Conservation (phyloP, 2,797 vertebrate species). For the Danio choprae region DNA sequence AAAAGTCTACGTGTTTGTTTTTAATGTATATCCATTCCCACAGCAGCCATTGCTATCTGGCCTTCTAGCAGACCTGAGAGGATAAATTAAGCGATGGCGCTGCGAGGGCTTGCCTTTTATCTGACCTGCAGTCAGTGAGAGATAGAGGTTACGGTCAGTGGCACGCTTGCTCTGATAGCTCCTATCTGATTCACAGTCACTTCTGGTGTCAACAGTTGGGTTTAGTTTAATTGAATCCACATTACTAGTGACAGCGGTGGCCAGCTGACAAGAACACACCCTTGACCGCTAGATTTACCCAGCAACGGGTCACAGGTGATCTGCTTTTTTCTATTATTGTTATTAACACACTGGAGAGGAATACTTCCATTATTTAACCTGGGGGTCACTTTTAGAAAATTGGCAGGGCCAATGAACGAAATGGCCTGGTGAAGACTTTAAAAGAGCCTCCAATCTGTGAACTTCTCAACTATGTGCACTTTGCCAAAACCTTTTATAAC, state of each 20-base stretch:
- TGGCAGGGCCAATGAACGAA: not conserved
- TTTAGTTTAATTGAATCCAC: slow-evolving; percentile 40
- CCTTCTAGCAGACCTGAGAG: slow-evolving; percentile 39
- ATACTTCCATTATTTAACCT: not conserved
- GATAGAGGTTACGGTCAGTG: slow-evolving; percentile 32
- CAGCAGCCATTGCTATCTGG: slow-evolving; percentile 40
- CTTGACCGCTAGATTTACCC: not conserved
- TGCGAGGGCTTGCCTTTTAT: slow-evolving; percentile 61
- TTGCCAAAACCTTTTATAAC: not conserved
- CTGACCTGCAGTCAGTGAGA: slow-evolving; percentile 68
- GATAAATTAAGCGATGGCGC: slow-evolving; percentile 42
- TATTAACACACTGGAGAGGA: slow-evolving; percentile 1
- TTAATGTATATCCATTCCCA: slow-evolving; percentile 39
- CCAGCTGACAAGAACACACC: slow-evolving; percentile 14
- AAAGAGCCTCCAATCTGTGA: not conserved
- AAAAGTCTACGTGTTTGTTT: slow-evolving; percentile 36
- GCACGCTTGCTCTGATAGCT: slow-evolving; percentile 31
- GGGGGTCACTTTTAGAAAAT: not conserved
- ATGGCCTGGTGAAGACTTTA: not conserved
- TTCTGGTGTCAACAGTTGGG: slow-evolving; percentile 29
- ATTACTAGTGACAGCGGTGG: slow-evolving; percentile 29
- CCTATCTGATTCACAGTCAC: slow-evolving; percentile 50
- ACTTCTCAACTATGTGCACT: not conserved
- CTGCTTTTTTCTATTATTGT: not conserved
- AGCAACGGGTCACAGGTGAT: not conserved